Evolutionary conservation across 2,888 invertebrate species (phyloP), one percentile per base, ranked within the genome.

Genomic region (Mylabris sibirica): DNA sequence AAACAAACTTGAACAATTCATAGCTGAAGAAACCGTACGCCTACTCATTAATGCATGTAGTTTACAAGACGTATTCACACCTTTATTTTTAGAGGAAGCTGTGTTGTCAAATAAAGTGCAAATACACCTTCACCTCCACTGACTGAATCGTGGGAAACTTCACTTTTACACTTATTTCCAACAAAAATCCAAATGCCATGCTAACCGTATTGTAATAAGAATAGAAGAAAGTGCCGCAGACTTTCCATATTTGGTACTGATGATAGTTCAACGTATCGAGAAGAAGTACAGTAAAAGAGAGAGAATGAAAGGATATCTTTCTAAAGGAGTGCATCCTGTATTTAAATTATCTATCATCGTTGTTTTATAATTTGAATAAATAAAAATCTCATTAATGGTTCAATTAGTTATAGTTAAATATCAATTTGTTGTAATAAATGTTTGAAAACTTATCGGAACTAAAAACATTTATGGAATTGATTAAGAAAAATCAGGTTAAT

Each of bases 221-320:
- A 53, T 53, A 53, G 53, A 53, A 53, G 53, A 53, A 53, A 53
- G 53, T 53, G 53, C 53, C 53, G 53, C 53, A 53, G 22, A 53
- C 53, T 53, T 53, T 53, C 53, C 53, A 24, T 53, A 53, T 53
- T 53, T 53, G 53, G 53, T 53, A 53, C 12, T 53, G 53, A 24
- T 53, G 53, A 24, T 53, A 53, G 53, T 53, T 53, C 24, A 53
- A 53, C 3, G 53, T 24, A 53, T 53, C 22, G 44, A 44, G 17
- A 11, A 30, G 53, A 22, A 24, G 22, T 24, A 5, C 22, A 24
- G 53, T 53, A 53, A 53, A 53, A 53, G 53, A 53, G 53, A 53
- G 53, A 53, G 53, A 53, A 53, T 53, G 53, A 53, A 53, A 53
- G 53, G 53, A 53, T 53, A 24, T 53, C 22, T 53, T 53, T 53